These are phyloP conservation scores for Drosophila nr. medialis DNA, from an alignment of 2,888 invertebrate genomes.

Conservation along the genomic window DNA sequence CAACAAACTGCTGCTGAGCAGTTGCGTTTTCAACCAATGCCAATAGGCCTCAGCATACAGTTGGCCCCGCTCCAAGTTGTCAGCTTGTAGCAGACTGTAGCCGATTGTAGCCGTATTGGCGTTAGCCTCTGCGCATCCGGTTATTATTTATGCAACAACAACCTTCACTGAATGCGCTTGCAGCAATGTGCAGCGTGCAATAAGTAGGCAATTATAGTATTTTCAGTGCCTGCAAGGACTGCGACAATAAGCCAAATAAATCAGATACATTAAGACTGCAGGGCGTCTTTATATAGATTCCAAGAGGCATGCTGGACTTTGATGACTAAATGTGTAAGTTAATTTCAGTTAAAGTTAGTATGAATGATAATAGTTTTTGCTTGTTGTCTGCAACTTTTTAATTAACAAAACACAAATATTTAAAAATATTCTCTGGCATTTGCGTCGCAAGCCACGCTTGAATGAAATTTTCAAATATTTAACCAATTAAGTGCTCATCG, in stretches of 20 bases:
- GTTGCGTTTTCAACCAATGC: conserved; percentile 11
- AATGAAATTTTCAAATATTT: conserved; percentile 44
- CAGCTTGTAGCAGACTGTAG: background rate
- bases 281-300: conserved; percentile 39
- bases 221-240: background rate
- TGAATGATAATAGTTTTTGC: conserved; percentile 14
- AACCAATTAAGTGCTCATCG: conserved; percentile 23
- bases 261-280: conserved; percentile 26
- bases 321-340: conserved; percentile 16
- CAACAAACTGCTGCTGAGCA: background rate
- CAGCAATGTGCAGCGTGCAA: conserved; percentile 28
- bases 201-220: conserved; percentile 28
- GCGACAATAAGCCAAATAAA: conserved; percentile 3
- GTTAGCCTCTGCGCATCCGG: background rate
- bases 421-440: conserved; percentile 12
- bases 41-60: conserved; percentile 1
- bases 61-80: background rate
- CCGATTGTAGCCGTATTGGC: background rate
- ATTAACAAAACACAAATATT: conserved; percentile 13
- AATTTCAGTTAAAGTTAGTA: conserved; percentile 28
- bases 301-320: background rate
- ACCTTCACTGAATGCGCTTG: conserved; percentile 15
- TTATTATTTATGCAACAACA: background rate
- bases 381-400: background rate
- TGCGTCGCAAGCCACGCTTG: conserved; percentile 23